Percentiles rank a stretch among this genome's conserved stretches.
These are phyloP conservation scores for Acanthurus leucopareius DNA, from an alignment of 2,797 vertebrate species.

Conservation along the genomic window DNA sequence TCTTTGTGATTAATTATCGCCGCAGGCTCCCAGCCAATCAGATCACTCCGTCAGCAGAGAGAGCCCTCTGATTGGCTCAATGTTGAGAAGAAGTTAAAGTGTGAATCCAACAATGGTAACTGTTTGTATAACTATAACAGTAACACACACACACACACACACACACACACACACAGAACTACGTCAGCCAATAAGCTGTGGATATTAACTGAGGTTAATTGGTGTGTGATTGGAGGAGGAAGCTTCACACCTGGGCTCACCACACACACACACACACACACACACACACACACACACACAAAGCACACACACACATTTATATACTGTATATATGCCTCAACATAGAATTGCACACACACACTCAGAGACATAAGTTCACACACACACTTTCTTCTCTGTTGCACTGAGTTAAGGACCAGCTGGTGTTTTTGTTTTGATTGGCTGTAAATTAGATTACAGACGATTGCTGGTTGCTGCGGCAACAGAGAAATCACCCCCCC, in stretches of 20 bases:
- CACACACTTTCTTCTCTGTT: background rate
- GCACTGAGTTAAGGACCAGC: conserved; percentile 46
- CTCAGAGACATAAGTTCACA: background rate
- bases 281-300: conserved; percentile 17
- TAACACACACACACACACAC: conserved; percentile 14
- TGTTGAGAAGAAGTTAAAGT: conserved; percentile 33
- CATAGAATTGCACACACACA: background rate
- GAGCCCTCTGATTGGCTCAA: conserved; percentile 39
- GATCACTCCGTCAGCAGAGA: background rate
- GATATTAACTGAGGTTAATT: conserved; percentile 54
- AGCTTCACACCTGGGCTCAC: conserved; percentile 49
- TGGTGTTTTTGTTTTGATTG: conserved; percentile 66
- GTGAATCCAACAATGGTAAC: background rate
- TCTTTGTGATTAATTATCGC: conserved; percentile 28
- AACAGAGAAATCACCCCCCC: conserved; percentile 14
- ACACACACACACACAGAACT: conserved; percentile 30
- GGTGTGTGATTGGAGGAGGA: conserved; percentile 60
- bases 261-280: conserved; percentile 18
- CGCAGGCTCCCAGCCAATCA: conserved; percentile 27
- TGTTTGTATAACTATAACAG: background rate
- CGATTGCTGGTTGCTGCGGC: conserved; percentile 44
- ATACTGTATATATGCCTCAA: background rate
- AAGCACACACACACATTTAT: background rate
- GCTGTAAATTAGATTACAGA: conserved; percentile 63
- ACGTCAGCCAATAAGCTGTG: conserved; percentile 16